Evolutionary conservation across 2,113 vertebrate species (phyloP), one percentile per base, ranked within the genome.

Genomic region (Pachycephala philippinensis): DNA sequence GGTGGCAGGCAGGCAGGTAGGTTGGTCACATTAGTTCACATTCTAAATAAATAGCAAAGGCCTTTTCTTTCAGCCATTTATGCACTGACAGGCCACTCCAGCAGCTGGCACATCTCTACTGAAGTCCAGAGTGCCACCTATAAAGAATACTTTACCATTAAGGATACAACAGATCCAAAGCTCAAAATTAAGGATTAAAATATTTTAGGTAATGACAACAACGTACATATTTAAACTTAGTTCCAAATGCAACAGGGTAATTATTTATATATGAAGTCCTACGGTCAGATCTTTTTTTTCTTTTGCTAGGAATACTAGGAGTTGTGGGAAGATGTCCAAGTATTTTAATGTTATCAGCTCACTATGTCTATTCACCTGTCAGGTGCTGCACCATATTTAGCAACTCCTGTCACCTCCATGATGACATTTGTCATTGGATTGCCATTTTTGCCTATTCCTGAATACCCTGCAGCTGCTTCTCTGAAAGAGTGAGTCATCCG

Each of bases 391-490:
- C 42, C 70, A 10, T 44, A 95, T 65, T 95, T 89, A 96, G 95
- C 39, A 95, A 42, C 40, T 85, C 26, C 66, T 83, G 70, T 59
- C 84, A 87, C 45, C 2, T 2, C 42, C 59, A 31, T 3, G 2
- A n/a, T 0, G 0, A 52, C 2, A 1, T 80, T 68, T 74, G 13
- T 88, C 86, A 69, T 30, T 69, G 76, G 33, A 39, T 86, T 95
- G 57, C 52, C 87, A 50, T 89, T 94, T 94, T 30, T 53, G 15
- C 16, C 13, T 60, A 47, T 22, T 91, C 68, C 76, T 89, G 60
- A 86, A 54, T 71, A 92, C n/a, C 33, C 61, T 94, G 49, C 81
- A 94, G 89, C 87, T 96, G 87, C 93, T 95, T 87, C 70, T 89
- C 79, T 84, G 75, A 91, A 87, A 35, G 30, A 39, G 18, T 91